These are phyloP conservation scores for Argopecten irradians DNA, from an alignment of 1,140 invertebrate species.

Conservation along the genomic window DNA sequence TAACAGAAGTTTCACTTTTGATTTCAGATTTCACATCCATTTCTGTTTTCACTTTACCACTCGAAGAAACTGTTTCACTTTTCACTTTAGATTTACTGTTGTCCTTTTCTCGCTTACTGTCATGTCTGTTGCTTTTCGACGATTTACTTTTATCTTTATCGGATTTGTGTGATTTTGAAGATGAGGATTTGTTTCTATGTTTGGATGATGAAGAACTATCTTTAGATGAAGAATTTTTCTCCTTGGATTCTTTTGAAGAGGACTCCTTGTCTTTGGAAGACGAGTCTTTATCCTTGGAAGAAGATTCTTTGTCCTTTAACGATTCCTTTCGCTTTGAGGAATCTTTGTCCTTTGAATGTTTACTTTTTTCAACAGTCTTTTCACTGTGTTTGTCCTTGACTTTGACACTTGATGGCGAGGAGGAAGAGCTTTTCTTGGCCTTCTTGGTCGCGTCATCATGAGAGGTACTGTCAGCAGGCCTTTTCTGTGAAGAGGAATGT, in stretches of 20 bases:
- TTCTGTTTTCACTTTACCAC: not conserved
- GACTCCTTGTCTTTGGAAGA: constrained; percentile 31
- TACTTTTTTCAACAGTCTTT: not conserved
- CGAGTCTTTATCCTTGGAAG: constrained; percentile 21
- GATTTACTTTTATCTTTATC: constrained; percentile 30
- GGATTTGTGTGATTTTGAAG: not conserved
- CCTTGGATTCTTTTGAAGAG: constrained; percentile 36
- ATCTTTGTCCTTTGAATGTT: constrained; percentile 30
- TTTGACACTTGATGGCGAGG: not conserved
- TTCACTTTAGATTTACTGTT: not conserved
- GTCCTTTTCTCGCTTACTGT: not conserved
- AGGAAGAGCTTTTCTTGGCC: not conserved
- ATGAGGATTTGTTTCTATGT: constrained; percentile 29
- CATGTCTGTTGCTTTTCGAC: constrained; percentile 26
- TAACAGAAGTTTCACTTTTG: constrained; percentile 27
- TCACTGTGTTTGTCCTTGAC: not conserved
- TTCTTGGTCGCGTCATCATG: not conserved
- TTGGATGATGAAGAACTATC: constrained; percentile 34
- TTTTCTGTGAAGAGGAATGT: constrained; percentile 11
- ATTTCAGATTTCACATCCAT: not conserved
- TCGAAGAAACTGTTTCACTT: not conserved
- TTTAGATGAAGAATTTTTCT: not conserved
- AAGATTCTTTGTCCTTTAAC: constrained; percentile 28
- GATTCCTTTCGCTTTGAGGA: constrained; percentile 6
- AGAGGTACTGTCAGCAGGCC: not conserved